These are phyloP conservation scores for Drosophila mimetica DNA, from an alignment of 2,888 invertebrate genomes.

Conservation along the genomic window DNA sequence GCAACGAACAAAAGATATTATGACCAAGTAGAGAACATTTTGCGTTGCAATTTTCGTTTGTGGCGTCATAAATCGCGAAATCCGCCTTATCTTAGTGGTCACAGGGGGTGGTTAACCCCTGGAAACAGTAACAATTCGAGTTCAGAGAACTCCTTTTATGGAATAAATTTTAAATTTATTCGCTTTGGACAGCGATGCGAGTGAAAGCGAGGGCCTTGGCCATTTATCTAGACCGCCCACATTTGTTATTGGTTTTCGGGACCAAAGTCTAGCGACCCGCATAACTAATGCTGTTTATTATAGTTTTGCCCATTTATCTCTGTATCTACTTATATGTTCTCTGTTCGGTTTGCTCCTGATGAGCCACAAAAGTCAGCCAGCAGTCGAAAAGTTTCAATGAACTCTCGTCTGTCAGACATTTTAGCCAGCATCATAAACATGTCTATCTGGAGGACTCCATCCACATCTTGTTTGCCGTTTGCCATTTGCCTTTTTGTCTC, in stretches of 20 bases:
- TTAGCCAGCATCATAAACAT: slow-evolving; percentile 52
- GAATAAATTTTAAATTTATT: slow-evolving; percentile 64
- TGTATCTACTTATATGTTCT: slow-evolving; percentile 25
- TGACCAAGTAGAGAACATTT: slow-evolving; percentile 27
- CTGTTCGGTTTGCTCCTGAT: not conserved
- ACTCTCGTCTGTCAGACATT: slow-evolving; percentile 38
- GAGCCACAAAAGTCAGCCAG: slow-evolving; percentile 7
- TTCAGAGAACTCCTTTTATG: slow-evolving; percentile 54
- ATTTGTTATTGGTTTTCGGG: slow-evolving; percentile 30
- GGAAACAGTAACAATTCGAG: slow-evolving; percentile 17
- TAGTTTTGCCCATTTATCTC: slow-evolving; percentile 26
- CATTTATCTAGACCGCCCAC: slow-evolving; percentile 50
- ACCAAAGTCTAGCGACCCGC: slow-evolving; percentile 50
- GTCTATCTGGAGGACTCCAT: slow-evolving; percentile 16
- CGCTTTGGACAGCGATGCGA: slow-evolving; percentile 28
- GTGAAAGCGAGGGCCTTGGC: slow-evolving; percentile 14
- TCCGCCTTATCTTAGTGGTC: slow-evolving; percentile 30
- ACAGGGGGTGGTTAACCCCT: slow-evolving; percentile 34
- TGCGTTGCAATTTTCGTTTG: slow-evolving; percentile 31
- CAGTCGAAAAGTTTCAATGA: slow-evolving; percentile 56
- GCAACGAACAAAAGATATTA: slow-evolving; percentile 13
- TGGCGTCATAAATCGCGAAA: slow-evolving; percentile 40
- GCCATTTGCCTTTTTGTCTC: slow-evolving; percentile 10
- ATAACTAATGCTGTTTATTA: slow-evolving; percentile 45
- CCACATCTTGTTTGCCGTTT: slow-evolving; percentile 5